Percentiles rank a stretch among this genome's conserved stretches.
Conservation (phyloP, 2,113 vertebrate species). For the Chamaea fasciata region DNA sequence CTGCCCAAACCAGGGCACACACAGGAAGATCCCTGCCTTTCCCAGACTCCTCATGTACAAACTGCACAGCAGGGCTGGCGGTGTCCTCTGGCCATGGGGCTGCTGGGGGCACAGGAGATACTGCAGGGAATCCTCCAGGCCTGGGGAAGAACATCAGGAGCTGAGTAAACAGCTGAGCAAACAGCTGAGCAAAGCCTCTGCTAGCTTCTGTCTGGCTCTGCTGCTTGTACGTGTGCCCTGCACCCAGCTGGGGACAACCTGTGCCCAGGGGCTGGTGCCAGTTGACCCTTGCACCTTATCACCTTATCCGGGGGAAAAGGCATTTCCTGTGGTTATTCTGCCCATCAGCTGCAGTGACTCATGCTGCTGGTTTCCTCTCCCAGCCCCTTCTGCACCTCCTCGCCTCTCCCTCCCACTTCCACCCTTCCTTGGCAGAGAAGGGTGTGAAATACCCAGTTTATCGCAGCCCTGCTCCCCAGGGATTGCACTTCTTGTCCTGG, state of each 20-base stretch:
- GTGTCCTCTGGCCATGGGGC: neutral
- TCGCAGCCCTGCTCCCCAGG: accelerated
- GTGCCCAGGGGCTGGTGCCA: slow-evolving; percentile 19
- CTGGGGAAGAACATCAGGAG: neutral
- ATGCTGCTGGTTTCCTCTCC: slow-evolving; percentile 33
- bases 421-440: slow-evolving; percentile 33
- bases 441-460: slow-evolving; percentile 46
- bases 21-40: accelerated
- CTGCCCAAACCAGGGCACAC: neutral
- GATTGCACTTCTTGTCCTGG: neutral
- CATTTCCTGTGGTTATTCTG: slow-evolving; percentile 10
- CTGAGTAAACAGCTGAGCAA: neutral
- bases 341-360: slow-evolving; percentile 32
- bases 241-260: slow-evolving; percentile 21
- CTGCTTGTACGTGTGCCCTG: neutral
- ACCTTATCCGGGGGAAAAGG: slow-evolving; percentile 55
- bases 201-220: neutral
- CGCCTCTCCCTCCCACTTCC: neutral
- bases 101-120: accelerated
- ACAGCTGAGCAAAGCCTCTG: neutral
- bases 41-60: neutral
- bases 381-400: neutral
- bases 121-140: neutral
- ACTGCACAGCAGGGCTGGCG: neutral
- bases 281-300: slow-evolving; percentile 29